A percentile compares a stretch with the other conserved stretches of the same genome.
Evolutionary conservation across 2,113 vertebrate species (phyloP).

Genomic region (Cyprinodon brontotheroides): DNA sequence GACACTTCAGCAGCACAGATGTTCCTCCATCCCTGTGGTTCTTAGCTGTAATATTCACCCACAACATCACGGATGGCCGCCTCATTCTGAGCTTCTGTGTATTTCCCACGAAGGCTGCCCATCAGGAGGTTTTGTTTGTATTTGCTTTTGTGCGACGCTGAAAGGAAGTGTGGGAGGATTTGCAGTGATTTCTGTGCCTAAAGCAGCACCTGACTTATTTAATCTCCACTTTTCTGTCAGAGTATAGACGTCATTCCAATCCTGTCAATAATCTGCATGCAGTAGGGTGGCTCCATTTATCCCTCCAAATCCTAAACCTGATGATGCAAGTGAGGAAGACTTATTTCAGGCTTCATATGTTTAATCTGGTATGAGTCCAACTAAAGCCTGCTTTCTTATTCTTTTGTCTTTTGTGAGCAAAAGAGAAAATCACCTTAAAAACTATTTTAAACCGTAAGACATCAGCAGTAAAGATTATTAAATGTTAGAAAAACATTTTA

Average conservation of each 20-base stretch:
- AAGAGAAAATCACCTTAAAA: not conserved
- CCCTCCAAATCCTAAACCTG: constrained; percentile 28
- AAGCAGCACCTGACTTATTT: constrained; percentile 9
- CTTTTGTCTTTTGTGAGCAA: not conserved
- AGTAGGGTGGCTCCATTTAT: constrained; percentile 11
- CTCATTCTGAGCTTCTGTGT: not conserved
- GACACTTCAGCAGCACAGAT: constrained; percentile 66
- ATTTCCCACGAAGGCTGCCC: not conserved
- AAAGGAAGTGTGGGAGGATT: constrained; percentile 26
- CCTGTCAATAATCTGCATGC: constrained; percentile 17
- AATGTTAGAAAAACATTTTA: too few species aligned
- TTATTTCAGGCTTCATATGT: constrained; percentile 17
- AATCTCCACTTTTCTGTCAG: not conserved
- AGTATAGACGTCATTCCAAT: not conserved
- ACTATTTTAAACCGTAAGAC: not conserved
- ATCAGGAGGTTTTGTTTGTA: constrained; percentile 20
- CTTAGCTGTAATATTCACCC: constrained; percentile 44
- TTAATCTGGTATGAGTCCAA: constrained; percentile 12
- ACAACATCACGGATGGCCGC: constrained; percentile 17
- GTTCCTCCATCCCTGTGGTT: constrained; percentile 55
- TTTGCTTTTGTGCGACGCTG: constrained; percentile 25
- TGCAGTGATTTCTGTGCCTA: constrained; percentile 21
- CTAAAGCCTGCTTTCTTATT: not conserved
- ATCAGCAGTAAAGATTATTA: too few species aligned
- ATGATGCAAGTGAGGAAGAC: constrained; percentile 30